These are phyloP conservation scores for Eurois occulta DNA, from an alignment of 2,888 invertebrate genomes.

Conservation along the genomic window DNA sequence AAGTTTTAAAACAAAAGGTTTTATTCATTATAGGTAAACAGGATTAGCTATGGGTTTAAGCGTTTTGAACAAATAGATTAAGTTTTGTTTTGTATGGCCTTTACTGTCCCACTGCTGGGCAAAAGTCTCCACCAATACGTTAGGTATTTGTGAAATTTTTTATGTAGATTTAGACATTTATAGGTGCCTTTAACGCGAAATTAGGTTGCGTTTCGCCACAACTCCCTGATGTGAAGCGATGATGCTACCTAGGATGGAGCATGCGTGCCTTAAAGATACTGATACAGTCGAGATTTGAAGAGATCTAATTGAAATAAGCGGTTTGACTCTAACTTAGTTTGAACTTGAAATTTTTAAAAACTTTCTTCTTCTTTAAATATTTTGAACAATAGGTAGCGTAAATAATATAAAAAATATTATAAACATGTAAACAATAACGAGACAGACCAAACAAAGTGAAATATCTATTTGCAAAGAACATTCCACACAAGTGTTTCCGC, in stretches of 20 bases:
- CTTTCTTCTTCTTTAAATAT: no score
- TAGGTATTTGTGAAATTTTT: background rate
- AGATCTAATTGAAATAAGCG: background rate
- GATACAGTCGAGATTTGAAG: background rate
- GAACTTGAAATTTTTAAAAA: no score
- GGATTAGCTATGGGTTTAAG: background rate
- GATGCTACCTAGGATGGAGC: background rate
- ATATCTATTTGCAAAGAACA: background rate
- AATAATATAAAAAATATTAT: background rate
- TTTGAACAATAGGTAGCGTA: no score
- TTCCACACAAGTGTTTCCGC: conserved; percentile 7
- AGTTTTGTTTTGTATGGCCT: background rate
- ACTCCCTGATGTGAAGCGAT: background rate
- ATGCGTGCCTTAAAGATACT: background rate
- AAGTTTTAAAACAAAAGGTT: background rate
- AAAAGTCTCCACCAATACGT: background rate
- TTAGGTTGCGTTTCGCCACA: background rate
- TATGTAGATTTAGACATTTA: background rate
- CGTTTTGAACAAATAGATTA: background rate
- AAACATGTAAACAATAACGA: background rate
- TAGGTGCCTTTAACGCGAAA: background rate
- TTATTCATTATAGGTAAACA: conserved; percentile 3
- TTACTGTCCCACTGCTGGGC: background rate
- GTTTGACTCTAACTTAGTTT: background rate
- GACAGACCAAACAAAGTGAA: background rate